Conservation (phyloP, 2,888 invertebrate species). For the Nasonovia ribisnigri region DNA sequence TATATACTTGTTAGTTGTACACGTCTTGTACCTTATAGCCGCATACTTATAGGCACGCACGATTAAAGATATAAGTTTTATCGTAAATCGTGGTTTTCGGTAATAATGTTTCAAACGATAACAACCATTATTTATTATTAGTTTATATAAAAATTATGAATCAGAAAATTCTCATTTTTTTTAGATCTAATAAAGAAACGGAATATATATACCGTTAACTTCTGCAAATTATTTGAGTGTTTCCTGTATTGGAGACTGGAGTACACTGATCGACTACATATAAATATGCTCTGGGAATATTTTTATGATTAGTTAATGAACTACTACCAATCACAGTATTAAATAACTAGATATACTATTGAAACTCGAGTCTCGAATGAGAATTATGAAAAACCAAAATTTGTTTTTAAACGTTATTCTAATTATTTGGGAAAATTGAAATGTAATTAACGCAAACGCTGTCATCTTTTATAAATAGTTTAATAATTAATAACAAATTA, state of each 20-base stretch:
- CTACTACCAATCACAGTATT: not conserved
- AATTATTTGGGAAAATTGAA: not conserved
- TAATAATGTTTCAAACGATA: not conserved
- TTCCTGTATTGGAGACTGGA: not conserved
- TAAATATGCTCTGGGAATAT: not conserved
- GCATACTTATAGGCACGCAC: not conserved
- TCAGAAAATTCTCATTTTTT: not conserved
- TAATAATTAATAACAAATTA: slow-evolving; percentile 41
- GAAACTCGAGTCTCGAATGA: not conserved
- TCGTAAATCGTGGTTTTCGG: not conserved
- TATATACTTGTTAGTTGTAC: not conserved
- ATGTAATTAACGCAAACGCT: not conserved
- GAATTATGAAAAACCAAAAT: not conserved
- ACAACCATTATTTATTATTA: not conserved
- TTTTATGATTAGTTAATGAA: not conserved
- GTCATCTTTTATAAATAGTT: not conserved
- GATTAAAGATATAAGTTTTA: not conserved
- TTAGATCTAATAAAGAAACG: not conserved
- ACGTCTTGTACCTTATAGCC: not conserved
- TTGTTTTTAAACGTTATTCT: not conserved
- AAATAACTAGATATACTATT: not conserved
- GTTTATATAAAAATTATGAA: not conserved
- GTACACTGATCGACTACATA: not conserved
- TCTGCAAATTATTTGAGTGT: not conserved
- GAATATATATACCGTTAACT: not conserved